Evolutionary conservation across 2,797 vertebrate species (phyloP).

Genomic region (Chrysocyon brachyurus): DNA sequence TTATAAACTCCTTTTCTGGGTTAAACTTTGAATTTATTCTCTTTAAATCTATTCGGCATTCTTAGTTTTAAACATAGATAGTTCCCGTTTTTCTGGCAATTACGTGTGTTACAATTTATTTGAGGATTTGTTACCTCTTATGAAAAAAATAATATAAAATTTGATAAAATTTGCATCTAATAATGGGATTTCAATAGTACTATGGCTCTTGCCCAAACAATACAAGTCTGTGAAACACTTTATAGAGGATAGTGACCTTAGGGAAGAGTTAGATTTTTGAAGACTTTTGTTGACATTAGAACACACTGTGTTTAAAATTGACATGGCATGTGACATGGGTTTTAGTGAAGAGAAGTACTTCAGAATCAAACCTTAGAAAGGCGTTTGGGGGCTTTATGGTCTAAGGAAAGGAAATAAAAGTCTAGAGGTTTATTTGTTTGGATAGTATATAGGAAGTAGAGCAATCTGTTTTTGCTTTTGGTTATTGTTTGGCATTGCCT

Average conservation of each 20-base stretch:
- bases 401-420: neutral
- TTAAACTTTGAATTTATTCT: conserved; percentile 58
- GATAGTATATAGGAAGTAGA: neutral
- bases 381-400: neutral
- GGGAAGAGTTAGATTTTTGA: conserved; percentile 61
- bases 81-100: conserved; percentile 3
- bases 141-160: neutral
- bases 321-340: neutral
- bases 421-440: neutral
- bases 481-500: conserved; percentile 18
- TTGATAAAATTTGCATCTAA: conserved; percentile 46
- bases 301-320: neutral
- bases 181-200: conserved; percentile 45
- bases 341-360: conserved; percentile 23
- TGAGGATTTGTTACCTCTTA: neutral
- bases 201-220: neutral
- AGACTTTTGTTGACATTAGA: neutral
- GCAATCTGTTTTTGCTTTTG: conserved; percentile 39
- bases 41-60: conserved; percentile 44
- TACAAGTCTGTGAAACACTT: conserved; percentile 21
- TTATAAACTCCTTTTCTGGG: neutral
- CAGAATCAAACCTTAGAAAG: neutral
- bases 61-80: conserved; percentile 67
- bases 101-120: conserved; percentile 54
- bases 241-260: neutral